These are phyloP conservation scores for Listronotus bonariensis DNA, from an alignment of 1,140 invertebrate species.

Conservation along the genomic window DNA sequence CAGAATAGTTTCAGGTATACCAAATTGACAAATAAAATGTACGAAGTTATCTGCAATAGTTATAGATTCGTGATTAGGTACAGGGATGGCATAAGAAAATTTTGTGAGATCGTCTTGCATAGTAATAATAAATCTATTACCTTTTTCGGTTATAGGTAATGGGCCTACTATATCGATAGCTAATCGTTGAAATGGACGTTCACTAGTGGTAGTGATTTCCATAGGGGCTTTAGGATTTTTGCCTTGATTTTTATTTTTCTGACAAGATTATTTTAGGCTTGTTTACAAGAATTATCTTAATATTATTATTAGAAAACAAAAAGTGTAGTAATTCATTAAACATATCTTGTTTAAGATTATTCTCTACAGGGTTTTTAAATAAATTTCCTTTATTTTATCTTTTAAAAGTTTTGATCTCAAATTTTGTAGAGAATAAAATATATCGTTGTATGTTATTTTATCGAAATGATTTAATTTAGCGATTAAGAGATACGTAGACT, in stretches of 20 bases:
- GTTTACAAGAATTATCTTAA: slow-evolving; percentile 23
- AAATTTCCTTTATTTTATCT: slow-evolving; percentile 9
- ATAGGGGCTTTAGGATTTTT: slow-evolving; percentile 42
- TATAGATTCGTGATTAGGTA: slow-evolving; percentile 49
- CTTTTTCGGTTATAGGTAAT: slow-evolving; percentile 40
- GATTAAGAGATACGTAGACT: slow-evolving; percentile 40
- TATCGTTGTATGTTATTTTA: slow-evolving; percentile 43
- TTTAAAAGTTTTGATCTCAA: slow-evolving; percentile 6
- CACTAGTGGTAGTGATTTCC: slow-evolving; percentile 48
- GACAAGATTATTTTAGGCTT: slow-evolving; percentile 39
- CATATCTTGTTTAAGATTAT: slow-evolving; percentile 38
- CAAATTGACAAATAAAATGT: too few species aligned
- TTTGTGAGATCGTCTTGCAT: slow-evolving; percentile 52
- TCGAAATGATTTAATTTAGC: slow-evolving; percentile 43
- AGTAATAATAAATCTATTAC: slow-evolving; percentile 47
- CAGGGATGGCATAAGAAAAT: slow-evolving; percentile 43
- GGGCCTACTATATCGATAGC: slow-evolving; percentile 50
- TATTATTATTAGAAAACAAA: slow-evolving; percentile 21
- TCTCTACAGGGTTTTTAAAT: slow-evolving; percentile 20
- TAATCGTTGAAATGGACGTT: slow-evolving; percentile 41
- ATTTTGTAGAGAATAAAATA: slow-evolving; percentile 45
- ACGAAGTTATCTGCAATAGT: too few species aligned
- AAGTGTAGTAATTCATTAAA: slow-evolving; percentile 24
- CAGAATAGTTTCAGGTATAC: too few species aligned
- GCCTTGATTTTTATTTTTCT: slow-evolving; percentile 45